Base-by-base conservation (phyloP, 2,113 vertebrate genomes). In the Phrynosoma blainvillii region DNA sequence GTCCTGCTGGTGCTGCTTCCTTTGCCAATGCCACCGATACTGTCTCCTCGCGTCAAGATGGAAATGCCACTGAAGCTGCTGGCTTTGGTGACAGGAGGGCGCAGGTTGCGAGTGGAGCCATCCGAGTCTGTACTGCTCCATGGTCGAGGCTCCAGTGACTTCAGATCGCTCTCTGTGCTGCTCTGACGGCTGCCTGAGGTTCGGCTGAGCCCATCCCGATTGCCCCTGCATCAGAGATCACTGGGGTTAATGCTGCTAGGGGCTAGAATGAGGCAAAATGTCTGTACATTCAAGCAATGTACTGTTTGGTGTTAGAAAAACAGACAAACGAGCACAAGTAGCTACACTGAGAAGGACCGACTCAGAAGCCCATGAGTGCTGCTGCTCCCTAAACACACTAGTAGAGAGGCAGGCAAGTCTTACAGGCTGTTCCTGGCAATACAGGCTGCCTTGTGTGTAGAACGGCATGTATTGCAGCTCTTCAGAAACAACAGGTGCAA, bases 11-110 rank as follows among this genome's bases (percentile, higher is more conserved):
- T 96, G 75, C 97, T 90, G 94, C 97, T 96, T 88, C 98, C 97
- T 95, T 98, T 98, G 97, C 94, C 96, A 27, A 88, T 88, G 84
- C 97, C 98, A 52, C 98, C 98, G 4, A 98, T 95, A 96, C 99
- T 99, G 96, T 99, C 99, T 21, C 98, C 98, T 2, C 99, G 96
- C 0, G 98, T 99, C 2, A 99, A 98, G 95, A 99, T 99, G 95
- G 99, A 99, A 96, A 99, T 99, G 81, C 99, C 99, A 1, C 98
- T 99, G 97, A 99, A 99, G 96, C 99, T 99, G 98, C 98, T 99
- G 96, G 99, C 98, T 96, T 99, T 99, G 89, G 98, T 99, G 90
- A 99, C 99, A 0, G 99, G 98, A 0, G 98, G 99, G 66, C 99
- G 93, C 92, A 99, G 97, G 75, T 85, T 98, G 87, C 98, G 98